Evolutionary conservation across 2,113 vertebrate species (phyloP), one percentile per base, ranked within the genome.

Genomic region (Rhipidura dahli): DNA sequence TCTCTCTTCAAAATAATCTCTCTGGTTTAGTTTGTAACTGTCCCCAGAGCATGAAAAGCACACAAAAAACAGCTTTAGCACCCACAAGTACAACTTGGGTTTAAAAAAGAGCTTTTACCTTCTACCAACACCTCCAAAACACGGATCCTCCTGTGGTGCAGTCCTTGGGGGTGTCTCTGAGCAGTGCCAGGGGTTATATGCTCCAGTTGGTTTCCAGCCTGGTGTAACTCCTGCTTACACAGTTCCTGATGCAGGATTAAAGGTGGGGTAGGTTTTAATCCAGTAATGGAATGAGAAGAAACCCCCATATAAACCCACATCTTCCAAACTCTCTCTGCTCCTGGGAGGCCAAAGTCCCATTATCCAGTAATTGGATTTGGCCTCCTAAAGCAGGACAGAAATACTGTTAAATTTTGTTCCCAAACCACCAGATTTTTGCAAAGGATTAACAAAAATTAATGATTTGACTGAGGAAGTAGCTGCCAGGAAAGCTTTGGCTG

Each of bases 281-380:
- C 94, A 91, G 53, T 83, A 54, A 80, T 26, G 42, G 61, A 84
- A 68, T 24, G 49, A 91, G 70, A 49, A 81, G 80, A 95, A 72
- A 12, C 17, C 15, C 57, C 23, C 13, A 8, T 13, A 69, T 33
- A 69, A 90, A 95, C n/a, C n/a, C 82, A 23, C 53, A 31, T 78
- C 73, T 76, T 93, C 69, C 53, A 16, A 85, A 93, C 26, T 8
- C 4, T 63, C n/a, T 78, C 49, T 79, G 77, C 66, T 68, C 69
- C 73, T 83, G 82, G 61, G 61, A 91, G 33, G 37, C 45, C 68
- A 8, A 78, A 94, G 84, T 61, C 81, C 83, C 69, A 30, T 95
- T 95, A 94, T 35, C 83, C 65, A 22, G 15, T 89, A 83, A 95
- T 53, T 87, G 93, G 89, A 94, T 97, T 97, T 97, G 87, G 81